These are phyloP conservation scores for Phallusia fumigata DNA, from an alignment of 23 tunicate genomes.

Conservation along the genomic window DNA sequence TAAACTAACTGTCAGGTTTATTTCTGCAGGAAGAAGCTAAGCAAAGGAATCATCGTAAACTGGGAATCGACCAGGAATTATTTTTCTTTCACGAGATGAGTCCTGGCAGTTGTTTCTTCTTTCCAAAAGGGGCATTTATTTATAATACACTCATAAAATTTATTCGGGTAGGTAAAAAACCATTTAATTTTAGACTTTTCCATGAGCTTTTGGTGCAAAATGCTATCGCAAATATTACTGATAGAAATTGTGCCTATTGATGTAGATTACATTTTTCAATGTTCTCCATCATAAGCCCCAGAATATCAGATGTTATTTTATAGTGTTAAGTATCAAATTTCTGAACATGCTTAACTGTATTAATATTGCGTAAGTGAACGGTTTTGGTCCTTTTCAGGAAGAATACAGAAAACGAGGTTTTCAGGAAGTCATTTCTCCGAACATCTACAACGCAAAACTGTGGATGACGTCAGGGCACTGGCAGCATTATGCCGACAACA, in stretches of 20 bases:
- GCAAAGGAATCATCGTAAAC: conserved; percentile 88
- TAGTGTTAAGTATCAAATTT: too few species aligned
- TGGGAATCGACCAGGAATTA: conserved; percentile 92
- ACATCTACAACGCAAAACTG: conserved; percentile 91
- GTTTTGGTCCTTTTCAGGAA: conserved; percentile 11
- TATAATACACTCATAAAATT: conserved; percentile 87
- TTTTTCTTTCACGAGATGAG: conserved; percentile 95
- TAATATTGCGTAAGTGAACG: too few species aligned
- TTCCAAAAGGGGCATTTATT: conserved; percentile 94
- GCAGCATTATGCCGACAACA: conserved; percentile 93
- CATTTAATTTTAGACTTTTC: conserved; percentile 29
- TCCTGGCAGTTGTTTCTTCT: conserved; percentile 99
- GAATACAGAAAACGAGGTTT: conserved; percentile 98
- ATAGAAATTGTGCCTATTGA: too few species aligned
- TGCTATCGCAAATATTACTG: background rate
- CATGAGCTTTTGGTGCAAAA: too few species aligned
- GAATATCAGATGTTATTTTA: too few species aligned
- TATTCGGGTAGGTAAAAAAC: conserved; percentile 88
- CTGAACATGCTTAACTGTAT: too few species aligned
- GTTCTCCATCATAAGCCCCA: too few species aligned
- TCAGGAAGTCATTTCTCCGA: conserved; percentile 93
- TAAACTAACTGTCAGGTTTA: too few species aligned
- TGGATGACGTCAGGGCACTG: conserved; percentile 98
- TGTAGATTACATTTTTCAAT: too few species aligned
- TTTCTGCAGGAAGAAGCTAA: conserved; percentile 91